Evolutionary conservation across 2,797 vertebrate species (phyloP).

Genomic region (Bryconaethiops microstoma): DNA sequence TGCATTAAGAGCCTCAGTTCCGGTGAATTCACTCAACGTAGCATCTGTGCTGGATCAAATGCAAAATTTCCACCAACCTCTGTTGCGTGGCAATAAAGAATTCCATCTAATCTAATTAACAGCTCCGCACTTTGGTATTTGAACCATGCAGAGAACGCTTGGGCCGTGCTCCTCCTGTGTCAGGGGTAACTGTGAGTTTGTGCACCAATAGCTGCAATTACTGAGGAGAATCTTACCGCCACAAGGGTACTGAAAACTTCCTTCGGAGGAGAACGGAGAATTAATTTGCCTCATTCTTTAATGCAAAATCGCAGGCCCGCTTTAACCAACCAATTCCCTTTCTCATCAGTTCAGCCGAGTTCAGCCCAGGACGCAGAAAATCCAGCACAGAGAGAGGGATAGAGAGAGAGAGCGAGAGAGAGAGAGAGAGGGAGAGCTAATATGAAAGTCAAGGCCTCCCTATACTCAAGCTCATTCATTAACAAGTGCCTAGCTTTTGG

Average conservation of each 20-base stretch:
- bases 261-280: constrained; percentile 31
- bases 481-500: constrained; percentile 36
- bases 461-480: constrained; percentile 48
- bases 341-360: constrained; percentile 37
- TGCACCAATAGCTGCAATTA: constrained; percentile 41
- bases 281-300: constrained; percentile 54
- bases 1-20: background rate
- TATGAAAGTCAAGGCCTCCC: constrained; percentile 40
- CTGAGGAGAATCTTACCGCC: constrained; percentile 18
- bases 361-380: constrained; percentile 37
- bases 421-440: constrained; percentile 25
- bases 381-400: constrained; percentile 4
- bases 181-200: constrained; percentile 33
- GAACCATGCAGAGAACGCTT: constrained; percentile 9
- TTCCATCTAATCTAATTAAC: constrained; percentile 28
- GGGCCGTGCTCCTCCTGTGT: constrained; percentile 9
- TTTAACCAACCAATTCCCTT: constrained; percentile 54
- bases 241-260: constrained; percentile 5
- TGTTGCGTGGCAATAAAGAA: background rate
- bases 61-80: constrained; percentile 15
- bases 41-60: constrained; percentile 5
- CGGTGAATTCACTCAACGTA: background rate
- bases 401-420: background rate
- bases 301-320: constrained; percentile 48
- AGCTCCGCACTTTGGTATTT: background rate